phyloP scores from a whole-genome alignment of 2,888 invertebrate genomes.

The Platycheirus rosarum region DNA sequence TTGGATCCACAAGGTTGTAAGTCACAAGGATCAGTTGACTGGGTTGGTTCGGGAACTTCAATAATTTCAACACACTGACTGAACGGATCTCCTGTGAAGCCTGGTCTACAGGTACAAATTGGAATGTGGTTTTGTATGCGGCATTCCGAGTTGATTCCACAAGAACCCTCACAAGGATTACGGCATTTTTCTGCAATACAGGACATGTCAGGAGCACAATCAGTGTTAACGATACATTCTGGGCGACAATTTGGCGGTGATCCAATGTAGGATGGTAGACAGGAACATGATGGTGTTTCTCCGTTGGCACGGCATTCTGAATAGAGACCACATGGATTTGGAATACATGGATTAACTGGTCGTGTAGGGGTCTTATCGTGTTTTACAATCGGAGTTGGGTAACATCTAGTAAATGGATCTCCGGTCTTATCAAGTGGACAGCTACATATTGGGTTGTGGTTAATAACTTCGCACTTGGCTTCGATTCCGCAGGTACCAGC shows the following conservation, averaged over 20 bases:
- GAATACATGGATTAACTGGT: slow-evolving; percentile 86
- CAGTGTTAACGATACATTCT: slow-evolving; percentile 86
- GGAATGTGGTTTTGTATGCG: slow-evolving; percentile 88
- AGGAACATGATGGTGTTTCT: slow-evolving; percentile 86
- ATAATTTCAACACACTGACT: slow-evolving; percentile 84
- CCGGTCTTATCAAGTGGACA: slow-evolving; percentile 89
- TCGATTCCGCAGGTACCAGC: slow-evolving; percentile 91
- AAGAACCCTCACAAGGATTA: slow-evolving; percentile 88
- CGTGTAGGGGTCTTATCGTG: slow-evolving; percentile 76
- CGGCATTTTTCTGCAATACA: slow-evolving; percentile 89
- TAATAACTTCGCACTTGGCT: slow-evolving; percentile 90
- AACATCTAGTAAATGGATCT: slow-evolving; percentile 91
- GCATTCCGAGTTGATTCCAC: slow-evolving; percentile 88
- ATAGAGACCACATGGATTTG: slow-evolving; percentile 88
- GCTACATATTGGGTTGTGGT: slow-evolving; percentile 92
- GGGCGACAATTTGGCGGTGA: slow-evolving; percentile 88
- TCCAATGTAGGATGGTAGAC: slow-evolving; percentile 86
- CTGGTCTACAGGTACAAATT: slow-evolving; percentile 85
- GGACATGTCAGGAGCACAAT: slow-evolving; percentile 86
- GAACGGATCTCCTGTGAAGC: slow-evolving; percentile 88
- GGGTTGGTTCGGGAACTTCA: slow-evolving; percentile 84
- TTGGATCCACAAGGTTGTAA: slow-evolving; percentile 90
- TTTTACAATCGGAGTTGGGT: slow-evolving; percentile 82
- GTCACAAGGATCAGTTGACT: slow-evolving; percentile 87
- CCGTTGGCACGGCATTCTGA: slow-evolving; percentile 86